These are phyloP conservation scores for Bombyx mori DNA, from an alignment of 1,140 invertebrate species.

Conservation along the genomic window DNA sequence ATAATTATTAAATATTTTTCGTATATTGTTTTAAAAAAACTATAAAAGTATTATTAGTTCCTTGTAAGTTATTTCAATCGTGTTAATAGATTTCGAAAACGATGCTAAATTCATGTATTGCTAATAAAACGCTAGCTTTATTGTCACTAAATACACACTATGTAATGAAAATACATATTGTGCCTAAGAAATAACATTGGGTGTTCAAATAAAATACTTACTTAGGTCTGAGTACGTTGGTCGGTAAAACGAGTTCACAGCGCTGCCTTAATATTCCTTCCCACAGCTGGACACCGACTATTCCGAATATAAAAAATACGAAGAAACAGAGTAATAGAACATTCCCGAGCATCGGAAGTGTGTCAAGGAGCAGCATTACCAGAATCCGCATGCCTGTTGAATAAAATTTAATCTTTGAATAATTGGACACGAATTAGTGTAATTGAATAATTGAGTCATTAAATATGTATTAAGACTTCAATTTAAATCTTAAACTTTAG, in stretches of 20 bases:
- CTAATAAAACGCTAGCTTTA: no score
- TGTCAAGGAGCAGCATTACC: slow-evolving; percentile 98
- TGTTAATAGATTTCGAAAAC: no score
- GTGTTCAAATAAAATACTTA: slow-evolving; percentile 67
- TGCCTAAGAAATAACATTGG: no score
- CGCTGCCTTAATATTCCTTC: slow-evolving; percentile 95
- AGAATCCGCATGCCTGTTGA: slow-evolving; percentile 95
- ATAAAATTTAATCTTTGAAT: background rate
- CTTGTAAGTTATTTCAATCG: no score
- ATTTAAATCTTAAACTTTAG: no score
- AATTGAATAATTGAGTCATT: no score
- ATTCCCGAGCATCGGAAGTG: slow-evolving; percentile 98
- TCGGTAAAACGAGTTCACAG: slow-evolving; percentile 84
- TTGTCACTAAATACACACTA: no score
- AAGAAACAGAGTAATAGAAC: slow-evolving; percentile 99
- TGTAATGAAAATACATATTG: no score
- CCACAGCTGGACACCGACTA: slow-evolving; percentile 99
- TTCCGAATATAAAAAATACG: slow-evolving; percentile 99
- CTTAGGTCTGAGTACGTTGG: slow-evolving; percentile 80
- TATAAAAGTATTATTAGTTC: no score
- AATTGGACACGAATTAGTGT: no score
- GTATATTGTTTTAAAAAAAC: slow-evolving; percentile 21
- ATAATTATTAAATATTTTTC: slow-evolving; percentile 9
- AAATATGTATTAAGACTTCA: no score
- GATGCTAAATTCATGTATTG: no score